Percentiles rank a stretch among this genome's conserved stretches.
Conservation (phyloP, 2,888 invertebrate genomes). For the Plagodis dolabraria region DNA sequence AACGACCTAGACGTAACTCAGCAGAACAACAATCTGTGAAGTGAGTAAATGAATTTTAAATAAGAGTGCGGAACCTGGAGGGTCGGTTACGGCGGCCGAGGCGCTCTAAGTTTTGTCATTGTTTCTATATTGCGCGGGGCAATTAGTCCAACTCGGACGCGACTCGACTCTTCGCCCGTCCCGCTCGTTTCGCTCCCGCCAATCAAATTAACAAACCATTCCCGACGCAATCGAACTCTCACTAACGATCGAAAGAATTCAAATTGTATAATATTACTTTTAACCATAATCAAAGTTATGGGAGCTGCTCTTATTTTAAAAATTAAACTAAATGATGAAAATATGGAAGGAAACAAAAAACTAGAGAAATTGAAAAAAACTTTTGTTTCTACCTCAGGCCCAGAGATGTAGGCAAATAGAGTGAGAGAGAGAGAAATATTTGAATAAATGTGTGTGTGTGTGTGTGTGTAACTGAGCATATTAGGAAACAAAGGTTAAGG, state of each 20-base stretch:
- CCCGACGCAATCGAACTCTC: constrained; percentile 68
- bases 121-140: constrained; percentile 82
- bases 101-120: constrained; percentile 80
- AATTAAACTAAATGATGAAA: no score
- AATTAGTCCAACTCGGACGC: constrained; percentile 77
- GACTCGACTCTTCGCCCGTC: constrained; percentile 57
- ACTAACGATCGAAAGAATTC: constrained; percentile 58
- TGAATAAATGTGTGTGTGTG: no score
- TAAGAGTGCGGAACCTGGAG: constrained; percentile 76
- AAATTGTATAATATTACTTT: constrained; percentile 36
- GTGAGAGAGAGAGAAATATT: no score
- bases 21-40: constrained; percentile 77
- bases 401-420: no score
- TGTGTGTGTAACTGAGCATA: no score
- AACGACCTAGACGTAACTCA: constrained; percentile 63
- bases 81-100: constrained; percentile 59
- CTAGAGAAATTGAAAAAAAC: no score
- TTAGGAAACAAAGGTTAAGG: no score
- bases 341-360: no score
- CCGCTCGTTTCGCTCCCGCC: constrained; percentile 58
- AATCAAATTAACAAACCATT: constrained; percentile 76
- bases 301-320: no score
- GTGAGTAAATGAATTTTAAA: constrained; percentile 81
- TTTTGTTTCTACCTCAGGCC: no score
- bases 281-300: constrained; percentile 12